Base-by-base conservation (phyloP, 2,888 invertebrate genomes). In the Acronicta alni region DNA sequence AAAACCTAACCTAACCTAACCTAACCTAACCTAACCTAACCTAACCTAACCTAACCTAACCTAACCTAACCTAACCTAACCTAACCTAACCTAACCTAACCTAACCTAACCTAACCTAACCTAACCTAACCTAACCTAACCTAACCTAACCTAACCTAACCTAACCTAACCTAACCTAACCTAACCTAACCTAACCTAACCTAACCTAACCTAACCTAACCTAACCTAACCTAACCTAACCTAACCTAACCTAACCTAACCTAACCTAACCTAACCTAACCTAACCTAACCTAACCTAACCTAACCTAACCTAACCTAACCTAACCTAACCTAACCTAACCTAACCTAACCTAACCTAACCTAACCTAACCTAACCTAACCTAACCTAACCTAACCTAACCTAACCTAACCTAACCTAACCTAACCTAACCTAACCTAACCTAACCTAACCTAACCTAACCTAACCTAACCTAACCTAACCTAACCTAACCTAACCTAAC, bases 261-360 rank as follows among this genome's bases (percentile, higher is more conserved):
- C 56, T 49, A 48, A 48, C 56, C 48, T 48, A 56, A 48, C 56
- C 56, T 56, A 56, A 56, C 48, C 56, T 49, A 56, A 56, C 56
- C 56, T 56, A 56, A 56, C 48, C 56, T 56, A 48, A 56, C 56
- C 55, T 55, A 55, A 56, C 56, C 56, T 57, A 57, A 57, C 57
- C 57, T 57, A 57, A 57, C 49, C 57, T 57, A 57, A 57, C 57
- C 57, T 57, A 57, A 57, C 56, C 56, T 56, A 56, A 56, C 48
- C 56, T 56, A 48, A 56, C 56, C 56, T 56, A 56, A 56, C 56
- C 56, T 56, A 56, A 56, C 56, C 56, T 56, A 56, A 56, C 48
- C 56, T 49, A 56, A 56, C 56, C 56, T 49, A 56, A 56, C 56
- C 56, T 56, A 56, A 56, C 48, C 56, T 56, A 48, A 56, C 56